Percentiles rank a stretch among this genome's conserved stretches.
These are phyloP conservation scores for Drosophila ironensis DNA, from an alignment of 1,140 invertebrate species.

Conservation along the genomic window DNA sequence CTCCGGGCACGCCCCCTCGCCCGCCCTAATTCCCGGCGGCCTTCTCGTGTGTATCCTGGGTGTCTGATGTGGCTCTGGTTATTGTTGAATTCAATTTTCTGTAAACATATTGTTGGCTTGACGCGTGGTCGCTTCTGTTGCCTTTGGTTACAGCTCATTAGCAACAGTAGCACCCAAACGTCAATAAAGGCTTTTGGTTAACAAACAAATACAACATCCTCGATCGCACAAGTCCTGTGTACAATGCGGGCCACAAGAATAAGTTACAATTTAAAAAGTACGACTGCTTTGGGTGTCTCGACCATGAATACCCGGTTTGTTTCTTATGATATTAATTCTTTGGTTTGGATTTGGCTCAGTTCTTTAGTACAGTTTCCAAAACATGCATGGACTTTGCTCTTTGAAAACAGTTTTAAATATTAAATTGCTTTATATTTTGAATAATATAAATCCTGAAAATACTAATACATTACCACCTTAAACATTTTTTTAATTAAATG, in stretches of 20 bases:
- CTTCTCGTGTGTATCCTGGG: conserved; percentile 5
- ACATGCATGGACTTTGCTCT: too few relatives aligned
- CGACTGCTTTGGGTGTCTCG: too few relatives aligned
- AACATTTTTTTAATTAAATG: too few relatives aligned
- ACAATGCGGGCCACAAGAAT: too few relatives aligned
- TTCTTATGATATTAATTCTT: too few relatives aligned
- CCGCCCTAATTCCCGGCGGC: conserved; percentile 25
- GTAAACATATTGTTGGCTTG: conserved; percentile 45
- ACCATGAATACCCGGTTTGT: too few relatives aligned
- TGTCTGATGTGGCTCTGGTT: conserved; percentile 8
- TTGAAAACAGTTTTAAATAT: too few relatives aligned
- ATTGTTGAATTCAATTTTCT: conserved; percentile 63
- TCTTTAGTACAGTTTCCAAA: too few relatives aligned
- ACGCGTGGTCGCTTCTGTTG: conserved; percentile 45
- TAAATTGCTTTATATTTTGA: too few relatives aligned
- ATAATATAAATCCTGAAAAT: too few relatives aligned
- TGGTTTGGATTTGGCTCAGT: too few relatives aligned
- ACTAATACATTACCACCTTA: too few relatives aligned
- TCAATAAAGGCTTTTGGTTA: conserved; percentile 38
- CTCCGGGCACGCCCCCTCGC: not conserved
- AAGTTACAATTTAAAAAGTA: not conserved
- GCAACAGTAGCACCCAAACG: conserved; percentile 17
- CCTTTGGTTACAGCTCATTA: conserved; percentile 67
- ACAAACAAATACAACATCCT: conserved; percentile 28
- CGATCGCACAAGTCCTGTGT: conserved; percentile 23